Base-by-base conservation (phyloP, 2,113 vertebrate species). In the Cacatua alba region DNA sequence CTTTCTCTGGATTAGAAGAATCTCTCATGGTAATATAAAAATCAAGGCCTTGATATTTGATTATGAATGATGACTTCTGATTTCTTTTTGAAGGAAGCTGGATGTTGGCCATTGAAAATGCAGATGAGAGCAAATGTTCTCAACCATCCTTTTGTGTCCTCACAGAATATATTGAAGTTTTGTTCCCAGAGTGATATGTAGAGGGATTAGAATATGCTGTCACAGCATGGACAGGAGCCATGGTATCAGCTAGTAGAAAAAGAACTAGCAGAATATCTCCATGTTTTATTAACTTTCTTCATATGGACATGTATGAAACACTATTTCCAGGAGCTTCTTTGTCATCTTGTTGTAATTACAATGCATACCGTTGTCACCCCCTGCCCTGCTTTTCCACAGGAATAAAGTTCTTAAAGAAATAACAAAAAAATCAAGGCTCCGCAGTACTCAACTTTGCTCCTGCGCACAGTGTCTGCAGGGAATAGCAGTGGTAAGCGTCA, bases 321-420 rank as follows among this genome's bases (percentile, higher is more conserved):
- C 4, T 48, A 28, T 65, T 85, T 88, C 59, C 13, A 91, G 49
- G 9, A 85, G 13, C 29, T 92, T 59, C 74, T 94, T 62, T 82
- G 48, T 13, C 33, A 60, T 75, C 35, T 64, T 59, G 33, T 77
- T 81, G 70, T 51, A 31, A 11, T 68, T 86, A 44, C 35, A 75
- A 35, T 17, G 13, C 29, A 8, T 15, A 11, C 20, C 52, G 0
- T 79, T 57, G 26, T 87, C 24, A 60, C 31, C 15, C 21, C 8
- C 3, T 89, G 19, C 4, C 37, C 23, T 96, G 23, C 64, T 57
- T 2, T 77, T 91, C 37, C 17, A 67, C 94, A 98, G 98, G 74
- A 95, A 97, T 59, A 93, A 94, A 52, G 97, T 98, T 35, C 90
- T 98, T 31, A 80, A 33, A 31, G 97, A 98, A 86, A 96, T 96